Conservation (phyloP, 2,888 invertebrate species). For the Lissocephala sabroskyi region DNA sequence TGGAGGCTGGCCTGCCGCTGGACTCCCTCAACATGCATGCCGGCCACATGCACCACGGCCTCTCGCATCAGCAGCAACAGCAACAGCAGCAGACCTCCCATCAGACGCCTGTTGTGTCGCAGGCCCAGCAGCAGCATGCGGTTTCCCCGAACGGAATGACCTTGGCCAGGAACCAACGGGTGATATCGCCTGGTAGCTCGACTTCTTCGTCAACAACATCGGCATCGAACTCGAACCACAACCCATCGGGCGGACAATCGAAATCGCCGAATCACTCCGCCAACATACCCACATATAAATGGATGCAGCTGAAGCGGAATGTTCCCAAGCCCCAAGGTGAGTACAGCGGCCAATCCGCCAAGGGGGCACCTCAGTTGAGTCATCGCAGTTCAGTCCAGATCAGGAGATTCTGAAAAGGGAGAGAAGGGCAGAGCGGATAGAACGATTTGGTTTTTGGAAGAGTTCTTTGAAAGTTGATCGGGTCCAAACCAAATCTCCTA, state of each 20-base stretch:
- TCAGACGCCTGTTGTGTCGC: conserved; percentile 1
- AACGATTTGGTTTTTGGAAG: no score
- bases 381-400: no score
- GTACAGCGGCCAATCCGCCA: conserved; percentile 68
- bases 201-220: conserved; percentile 58
- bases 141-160: conserved; percentile 50
- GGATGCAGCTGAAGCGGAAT: conserved; percentile 99
- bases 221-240: conserved; percentile 39
- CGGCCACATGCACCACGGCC: conserved; percentile 64
- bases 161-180: conserved; percentile 59
- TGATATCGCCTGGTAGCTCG: conserved; percentile 68
- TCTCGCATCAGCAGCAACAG: conserved; percentile 40
- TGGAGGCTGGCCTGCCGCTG: conserved; percentile 50
- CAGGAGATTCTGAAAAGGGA: no score
- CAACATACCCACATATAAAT: conserved; percentile 91
- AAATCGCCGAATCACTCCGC: conserved; percentile 68
- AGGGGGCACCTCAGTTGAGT: no score
- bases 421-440: no score
- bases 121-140: conserved; percentile 41
- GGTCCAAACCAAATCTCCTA: no score
- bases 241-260: conserved; percentile 46
- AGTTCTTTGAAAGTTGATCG: no score
- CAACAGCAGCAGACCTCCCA: conserved; percentile 20
- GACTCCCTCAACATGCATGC: conserved; percentile 62
- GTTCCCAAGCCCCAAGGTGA: conserved; percentile 94